Evolutionary conservation across 2,113 vertebrate species (phyloP), one percentile per base, ranked within the genome.

Genomic region (Gavialis gangeticus): DNA sequence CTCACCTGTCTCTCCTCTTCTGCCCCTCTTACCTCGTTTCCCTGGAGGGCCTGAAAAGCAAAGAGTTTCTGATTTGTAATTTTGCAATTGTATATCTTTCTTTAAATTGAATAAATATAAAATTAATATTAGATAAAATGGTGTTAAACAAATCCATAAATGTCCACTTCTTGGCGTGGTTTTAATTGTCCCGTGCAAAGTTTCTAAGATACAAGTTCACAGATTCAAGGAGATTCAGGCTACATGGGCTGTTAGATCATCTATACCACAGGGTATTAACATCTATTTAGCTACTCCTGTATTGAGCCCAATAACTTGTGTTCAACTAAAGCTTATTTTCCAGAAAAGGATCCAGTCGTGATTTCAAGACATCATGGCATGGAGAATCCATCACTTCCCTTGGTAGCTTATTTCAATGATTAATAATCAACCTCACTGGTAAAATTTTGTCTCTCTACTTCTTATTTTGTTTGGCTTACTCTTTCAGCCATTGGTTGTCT

Each of bases 1-100:
- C 99, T 98, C 98, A 99, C 99, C 99, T 77, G 98, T 98, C 96
- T 99, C 99, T 98, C 99, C 99, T 98, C 99, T 98, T 97, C 99
- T 98, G 93, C 99, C 99, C 93, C 99, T 98, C 98, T 99, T 99
- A 97, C 99, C 99, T 97, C 99, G 98, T 97, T 99, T 99, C 88
- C 99, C 99, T 4, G 99, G 99, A 98, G 99, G 99, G 96, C 99
- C 99, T 99, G 97, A 92, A 98, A 98, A 92, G 75, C 75, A 96
- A 82, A 96, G 2, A 24, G 30, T 85, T 92, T 88, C 84, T 91
- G 5, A 55, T 22, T 58, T 85, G 56, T 86, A 90, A 87, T 24
- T 75, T 71, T 91, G n/a, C n/a, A 30, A 34, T 59, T 54, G 64
- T 71, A 55, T 83, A 56, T 21, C 54, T 54, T 80, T 2, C 64